phyloP scores from a whole-genome alignment of 1,140 invertebrate species.

The Zaprionus davidi region DNA sequence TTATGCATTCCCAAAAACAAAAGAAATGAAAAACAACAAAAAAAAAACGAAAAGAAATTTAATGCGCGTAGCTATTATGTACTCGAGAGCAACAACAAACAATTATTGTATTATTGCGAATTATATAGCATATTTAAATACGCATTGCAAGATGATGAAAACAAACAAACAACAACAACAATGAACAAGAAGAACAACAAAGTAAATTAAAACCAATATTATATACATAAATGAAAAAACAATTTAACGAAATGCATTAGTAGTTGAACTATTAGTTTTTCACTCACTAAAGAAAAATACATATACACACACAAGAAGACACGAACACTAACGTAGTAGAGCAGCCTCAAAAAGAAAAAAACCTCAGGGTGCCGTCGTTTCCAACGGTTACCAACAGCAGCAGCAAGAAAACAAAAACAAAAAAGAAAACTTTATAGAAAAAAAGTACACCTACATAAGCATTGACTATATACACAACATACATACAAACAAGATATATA shows the following conservation, averaged over 20 bases:
- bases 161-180: conserved; percentile 50
- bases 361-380: conserved; percentile 77
- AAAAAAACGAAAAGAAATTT: conserved; percentile 51
- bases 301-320: conserved; percentile 43
- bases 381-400: conserved; percentile 63
- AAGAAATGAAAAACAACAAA: conserved; percentile 37
- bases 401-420: conserved; percentile 21
- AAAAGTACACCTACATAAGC: conserved; percentile 38
- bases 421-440: conserved; percentile 36
- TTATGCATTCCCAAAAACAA: conserved; percentile 51
- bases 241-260: conserved; percentile 79
- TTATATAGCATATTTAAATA: conserved; percentile 82
- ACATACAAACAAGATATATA: conserved; percentile 47
- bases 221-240: conserved; percentile 55
- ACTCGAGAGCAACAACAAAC: conserved; percentile 74
- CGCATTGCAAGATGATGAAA: conserved; percentile 66
- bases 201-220: conserved; percentile 39
- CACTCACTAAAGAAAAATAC: conserved; percentile 46
- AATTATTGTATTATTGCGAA: conserved; percentile 83
- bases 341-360: conserved; percentile 59
- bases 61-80: conserved; percentile 80
- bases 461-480: conserved; percentile 70
- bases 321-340: conserved; percentile 70
- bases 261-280: conserved; percentile 82
- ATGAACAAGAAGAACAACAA: conserved; percentile 57